Base-by-base conservation (phyloP, 2,113 vertebrate genomes). In the Lates calcarifer region DNA sequence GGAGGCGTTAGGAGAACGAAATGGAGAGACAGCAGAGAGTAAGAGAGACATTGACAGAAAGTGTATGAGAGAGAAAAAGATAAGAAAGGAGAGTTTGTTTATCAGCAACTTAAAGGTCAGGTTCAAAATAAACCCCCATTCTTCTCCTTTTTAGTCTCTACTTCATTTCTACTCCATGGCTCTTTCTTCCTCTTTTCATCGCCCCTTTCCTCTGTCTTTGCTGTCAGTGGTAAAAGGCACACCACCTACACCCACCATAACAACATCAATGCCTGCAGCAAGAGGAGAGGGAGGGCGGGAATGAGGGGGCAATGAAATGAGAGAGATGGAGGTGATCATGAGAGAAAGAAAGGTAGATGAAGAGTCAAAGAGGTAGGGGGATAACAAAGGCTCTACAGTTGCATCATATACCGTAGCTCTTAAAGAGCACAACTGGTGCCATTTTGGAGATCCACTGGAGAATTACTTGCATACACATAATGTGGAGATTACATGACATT, bases 171-270 rank as follows among this genome's bases (percentile, higher is more conserved):
- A 35, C 18, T 39, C 33, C n/a, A 26, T n/a, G 1, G 9, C 41
- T 63, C 24, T 31, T 57, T 58, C 4, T 29, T 56, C 35, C 8
- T 45, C 24, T 39, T 72, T 60, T 14, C 20, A 53, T 57, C 28
- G n/a, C 11, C 22, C 24, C 20, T 24, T 61, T n/a, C 22, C 35
- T 87, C 35, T 22, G 3, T 64, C 43, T 56, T n/a, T 74, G 68
- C 68, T 67, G 74, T 86, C 57, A 58, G 77, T 18, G 29, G 80
- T 57, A 33, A 67, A 68, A 74, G 74, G 56, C 14, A 9, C 0
- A 2, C 58, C 71, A 82, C 67, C 81, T 74, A 70, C 81, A 18
- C 56, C 49, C 14, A 33, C 64, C 74, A 77, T 37, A 78, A 85
- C 77, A 74, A 64, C 72, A 78, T 9, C 3, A 13, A 55, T 24